Percentiles rank a stretch among this genome's conserved stretches.
Evolutionary conservation across 2,888 invertebrate species (phyloP).

Genomic region (Salpingus planirostris): DNA sequence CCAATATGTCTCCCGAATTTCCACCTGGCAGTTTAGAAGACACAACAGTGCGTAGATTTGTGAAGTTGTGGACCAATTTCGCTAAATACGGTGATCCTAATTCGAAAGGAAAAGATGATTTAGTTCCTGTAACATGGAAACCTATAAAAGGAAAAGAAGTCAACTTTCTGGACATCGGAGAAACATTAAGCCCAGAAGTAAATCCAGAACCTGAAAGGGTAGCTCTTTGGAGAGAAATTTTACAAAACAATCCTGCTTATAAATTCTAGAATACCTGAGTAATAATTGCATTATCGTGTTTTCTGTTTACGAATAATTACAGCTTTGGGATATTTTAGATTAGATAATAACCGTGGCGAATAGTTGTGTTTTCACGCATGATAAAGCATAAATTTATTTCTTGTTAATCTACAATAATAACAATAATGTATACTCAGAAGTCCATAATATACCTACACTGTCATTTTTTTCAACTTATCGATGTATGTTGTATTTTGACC

Average conservation of each 20-base stretch:
- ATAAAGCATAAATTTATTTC: too few species aligned
- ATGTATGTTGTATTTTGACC: too few species aligned
- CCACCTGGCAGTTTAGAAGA: slow-evolving; percentile 18
- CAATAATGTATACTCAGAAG: too few species aligned
- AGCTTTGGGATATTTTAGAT: too few species aligned
- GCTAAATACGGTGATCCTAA: slow-evolving; percentile 24
- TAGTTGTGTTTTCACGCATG: too few species aligned
- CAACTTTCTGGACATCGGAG: slow-evolving; percentile 10
- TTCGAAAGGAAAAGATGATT: slow-evolving; percentile 11
- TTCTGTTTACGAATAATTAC: too few species aligned
- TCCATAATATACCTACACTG: too few species aligned
- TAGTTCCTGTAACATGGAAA: slow-evolving; percentile 10
- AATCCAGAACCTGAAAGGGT: slow-evolving; percentile 11
- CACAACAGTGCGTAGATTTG: slow-evolving; percentile 16
- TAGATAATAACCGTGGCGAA: too few species aligned
- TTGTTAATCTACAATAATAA: too few species aligned
- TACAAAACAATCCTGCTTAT: slow-evolving; percentile 3
- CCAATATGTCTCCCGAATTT: slow-evolving; percentile 10
- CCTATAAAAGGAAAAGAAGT: slow-evolving; percentile 7
- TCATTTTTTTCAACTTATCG: too few species aligned
- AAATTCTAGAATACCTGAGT: background rate
- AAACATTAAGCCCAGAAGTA: slow-evolving; percentile 4
- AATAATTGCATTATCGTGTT: too few species aligned
- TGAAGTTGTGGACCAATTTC: slow-evolving; percentile 30
- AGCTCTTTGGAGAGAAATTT: slow-evolving; percentile 9